Percentiles rank a stretch among this genome's conserved stretches.
These are phyloP conservation scores for Heteronetta atricapilla DNA, from an alignment of 2,113 vertebrate species.

Conservation along the genomic window DNA sequence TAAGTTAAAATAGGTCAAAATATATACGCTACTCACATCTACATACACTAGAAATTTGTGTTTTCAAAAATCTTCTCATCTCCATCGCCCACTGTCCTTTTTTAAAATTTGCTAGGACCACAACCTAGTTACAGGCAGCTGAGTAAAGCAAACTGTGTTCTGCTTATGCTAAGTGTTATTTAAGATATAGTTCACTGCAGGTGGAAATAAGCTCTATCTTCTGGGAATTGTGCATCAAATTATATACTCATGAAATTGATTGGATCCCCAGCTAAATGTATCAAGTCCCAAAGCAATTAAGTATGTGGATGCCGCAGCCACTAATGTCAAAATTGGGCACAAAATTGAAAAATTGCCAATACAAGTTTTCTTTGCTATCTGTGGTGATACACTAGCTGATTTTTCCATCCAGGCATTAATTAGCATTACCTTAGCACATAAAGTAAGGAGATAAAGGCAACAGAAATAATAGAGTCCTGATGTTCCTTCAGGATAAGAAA, in stretches of 20 bases:
- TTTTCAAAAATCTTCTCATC: neutral
- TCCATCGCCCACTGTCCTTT: neutral
- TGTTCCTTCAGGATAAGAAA: constrained; percentile 70
- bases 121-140: neutral
- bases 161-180: constrained; percentile 21
- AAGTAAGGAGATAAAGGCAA: constrained; percentile 47
- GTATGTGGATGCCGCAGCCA: neutral
- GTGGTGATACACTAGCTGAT: neutral
- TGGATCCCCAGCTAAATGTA: neutral
- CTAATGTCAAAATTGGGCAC: neutral
- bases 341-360: neutral
- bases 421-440: constrained; percentile 56
- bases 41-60: neutral
- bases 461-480: constrained; percentile 42
- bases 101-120: neutral
- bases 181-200: neutral
- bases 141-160: constrained; percentile 17
- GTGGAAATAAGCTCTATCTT: neutral
- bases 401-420: constrained; percentile 66
- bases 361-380: constrained; percentile 5
- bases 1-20: constrained; percentile 19
- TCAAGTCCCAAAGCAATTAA: neutral
- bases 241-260: neutral
- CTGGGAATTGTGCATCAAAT: neutral
- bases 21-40: neutral